Base-by-base conservation (phyloP, 2,797 vertebrate species). In the Halcyon badia region DNA sequence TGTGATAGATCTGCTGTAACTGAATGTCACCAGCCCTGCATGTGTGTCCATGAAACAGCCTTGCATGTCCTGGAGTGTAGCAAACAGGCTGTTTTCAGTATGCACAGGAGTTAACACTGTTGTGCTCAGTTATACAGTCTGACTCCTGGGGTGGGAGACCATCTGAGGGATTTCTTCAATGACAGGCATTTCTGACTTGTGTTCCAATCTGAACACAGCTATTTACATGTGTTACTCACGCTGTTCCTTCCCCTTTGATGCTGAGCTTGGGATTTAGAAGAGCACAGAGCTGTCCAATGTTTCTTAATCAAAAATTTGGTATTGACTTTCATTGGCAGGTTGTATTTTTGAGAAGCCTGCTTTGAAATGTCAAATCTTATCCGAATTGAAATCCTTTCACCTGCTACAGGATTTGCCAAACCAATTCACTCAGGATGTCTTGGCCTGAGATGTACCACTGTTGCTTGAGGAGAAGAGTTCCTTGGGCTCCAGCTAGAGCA, bases 201-300 rank as follows among this genome's bases (percentile, higher is more conserved):
- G 48, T 91, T 95, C 42, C 62, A 83, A 37, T 77, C 68, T 28
- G 48, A 87, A 70, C 72, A 35, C 54, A 84, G 17, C 31, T 31
- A 52, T 93, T 85, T 94, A 31, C 44, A 71, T 73, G 65, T 18
- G n/a, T 96, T 89, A 92, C 61, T 97, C 84, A 82, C n/a, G 7
- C 6, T 44, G 7, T 30, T 94, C 30, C 20, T 83, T 83, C 48
- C 72, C 24, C 39, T 91, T 96, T 94, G 91, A 85, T 80, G 42
- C 79, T 78, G 79, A 95, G 87, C 82, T 79, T 81, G n/a, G 75
- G 93, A 93, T 90, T 95, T 94, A 78, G 86, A 88, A 83, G 65
- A 91, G 46, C 41, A 60, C 42, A 93, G 89, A 75, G 28, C 60
- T 75, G 20, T 84, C 51, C 83, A 70, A 28, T 60, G 68, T 92